Evolutionary conservation across 2,888 invertebrate genomes (phyloP), one percentile per base, ranked within the genome.

Genomic region (Luperina testacea): DNA sequence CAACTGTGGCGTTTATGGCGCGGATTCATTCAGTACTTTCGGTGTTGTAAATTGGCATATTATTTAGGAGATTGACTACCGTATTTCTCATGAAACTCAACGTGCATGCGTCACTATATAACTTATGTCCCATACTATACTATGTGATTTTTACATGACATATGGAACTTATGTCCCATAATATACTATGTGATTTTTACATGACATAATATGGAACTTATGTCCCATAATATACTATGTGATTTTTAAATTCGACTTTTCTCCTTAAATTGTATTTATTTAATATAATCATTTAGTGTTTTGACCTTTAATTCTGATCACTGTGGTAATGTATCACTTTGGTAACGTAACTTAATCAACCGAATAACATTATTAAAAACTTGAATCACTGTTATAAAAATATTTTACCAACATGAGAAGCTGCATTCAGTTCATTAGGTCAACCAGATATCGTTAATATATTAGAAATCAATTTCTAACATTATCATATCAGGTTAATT

Each of bases 401-500:
- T 45, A 38, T 57, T 76, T 76, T 59, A 13, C 32, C 27, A 72
- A 69, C 32, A 20, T n/a, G 51, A 74, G 53, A 51, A 48, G 48
- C 53, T 72, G 38, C 20, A 70, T 71, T 70, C 67, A 45, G 77
- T 75, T 75, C 75, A 87, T 73, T 65, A 85, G 27, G 72, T 38
- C 77, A 81, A 65, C 24, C 64, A 63, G 61, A 73, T 65, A 77
- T 78, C 61, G 51, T 65, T 63, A 72, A 72, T n/a, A 74, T 73
- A 78, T 76, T 76, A 75, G 71, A 78, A 77, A 88, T 64, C 70
- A 64, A 78, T 72, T 45, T 42, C 32, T 59, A 80, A 71, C 57
- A 82, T 79, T 80, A 81, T 71, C 64, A 82, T 77, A 85, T 80
- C 75, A 77, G 75, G 87, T 82, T 86, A 68, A 80, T 24, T 74